These are phyloP conservation scores for Arrhopalites spinosus DNA, from an alignment of 2,888 invertebrate genomes.

Conservation along the genomic window DNA sequence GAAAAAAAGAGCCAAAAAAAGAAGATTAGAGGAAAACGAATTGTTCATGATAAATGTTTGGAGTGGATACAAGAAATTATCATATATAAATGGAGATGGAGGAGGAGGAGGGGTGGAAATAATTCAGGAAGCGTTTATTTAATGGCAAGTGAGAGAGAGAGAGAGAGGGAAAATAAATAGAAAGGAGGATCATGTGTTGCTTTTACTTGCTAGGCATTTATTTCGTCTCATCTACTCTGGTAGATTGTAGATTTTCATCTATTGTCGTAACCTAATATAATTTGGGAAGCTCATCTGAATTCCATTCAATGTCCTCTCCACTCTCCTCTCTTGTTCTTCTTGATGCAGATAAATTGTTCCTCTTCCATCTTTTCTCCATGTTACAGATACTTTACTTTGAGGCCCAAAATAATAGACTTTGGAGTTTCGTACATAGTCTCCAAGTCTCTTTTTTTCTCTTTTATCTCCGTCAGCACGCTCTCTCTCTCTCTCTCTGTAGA, in stretches of 20 bases:
- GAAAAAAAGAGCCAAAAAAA: no score
- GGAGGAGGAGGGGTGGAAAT: not conserved
- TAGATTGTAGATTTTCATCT: no score
- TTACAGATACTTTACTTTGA: no score
- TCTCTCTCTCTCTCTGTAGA: no score
- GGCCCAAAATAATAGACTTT: no score
- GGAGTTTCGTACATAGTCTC: not conserved
- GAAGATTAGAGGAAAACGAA: constrained; percentile 13
- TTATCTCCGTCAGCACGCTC: no score
- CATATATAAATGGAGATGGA: no score
- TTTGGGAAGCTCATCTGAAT: constrained; percentile 36
- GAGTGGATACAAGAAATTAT: no score
- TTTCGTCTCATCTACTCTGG: constrained; percentile 37
- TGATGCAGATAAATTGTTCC: constrained; percentile 32
- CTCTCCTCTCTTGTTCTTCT: not conserved
- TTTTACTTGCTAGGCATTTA: constrained; percentile 34
- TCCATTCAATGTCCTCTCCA: constrained; percentile 14
- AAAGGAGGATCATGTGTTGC: constrained; percentile 38
- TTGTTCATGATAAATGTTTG: constrained; percentile 21
- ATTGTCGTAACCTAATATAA: constrained; percentile 35
- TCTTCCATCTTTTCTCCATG: constrained; percentile 5
- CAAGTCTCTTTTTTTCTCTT: not conserved
- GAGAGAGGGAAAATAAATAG: constrained; percentile 29
- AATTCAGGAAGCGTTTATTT: constrained; percentile 26
- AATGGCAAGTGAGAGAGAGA: constrained; percentile 23